Percentiles rank a stretch among this genome's conserved stretches.
Evolutionary conservation across 2,888 invertebrate species (phyloP).

Genomic region (Drosophila mulleri): DNA sequence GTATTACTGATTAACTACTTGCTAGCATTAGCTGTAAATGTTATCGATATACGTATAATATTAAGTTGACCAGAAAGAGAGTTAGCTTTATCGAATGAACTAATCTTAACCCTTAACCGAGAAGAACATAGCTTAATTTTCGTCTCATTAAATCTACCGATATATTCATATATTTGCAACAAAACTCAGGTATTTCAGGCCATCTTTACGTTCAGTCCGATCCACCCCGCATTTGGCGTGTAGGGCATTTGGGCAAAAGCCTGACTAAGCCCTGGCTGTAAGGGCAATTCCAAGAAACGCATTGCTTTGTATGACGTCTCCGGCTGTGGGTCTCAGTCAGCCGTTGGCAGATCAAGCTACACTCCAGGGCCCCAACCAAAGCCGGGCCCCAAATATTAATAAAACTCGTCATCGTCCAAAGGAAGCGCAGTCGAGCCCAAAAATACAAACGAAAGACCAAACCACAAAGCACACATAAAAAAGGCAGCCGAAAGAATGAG

Average conservation of each 20-base stretch:
- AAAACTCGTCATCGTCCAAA: constrained; percentile 79
- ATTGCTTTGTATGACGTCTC: constrained; percentile 61
- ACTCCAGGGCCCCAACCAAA: constrained; percentile 28
- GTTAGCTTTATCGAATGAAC: too few relatives aligned
- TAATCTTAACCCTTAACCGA: too few relatives aligned
- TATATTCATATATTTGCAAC: too few relatives aligned
- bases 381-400: constrained; percentile 74
- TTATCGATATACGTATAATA: not conserved
- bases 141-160: too few relatives aligned
- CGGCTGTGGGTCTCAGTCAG: constrained; percentile 37
- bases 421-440: constrained; percentile 71
- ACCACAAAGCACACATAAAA: constrained; percentile 23
- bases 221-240: constrained; percentile 7
- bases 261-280: constrained; percentile 54
- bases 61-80: too few relatives aligned
- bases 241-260: constrained; percentile 37
- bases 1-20: too few relatives aligned
- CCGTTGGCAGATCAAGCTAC: constrained; percentile 12
- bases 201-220: not conserved
- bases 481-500: constrained; percentile 15
- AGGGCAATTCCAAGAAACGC: constrained; percentile 73
- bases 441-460: constrained; percentile 27
- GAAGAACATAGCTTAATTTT: too few relatives aligned
- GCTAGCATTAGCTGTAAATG: not conserved
- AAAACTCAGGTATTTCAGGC: too few relatives aligned